Evolutionary conservation across 2,888 invertebrate species (phyloP), one percentile per base, ranked within the genome.

Genomic region (Resseliella maxima): DNA sequence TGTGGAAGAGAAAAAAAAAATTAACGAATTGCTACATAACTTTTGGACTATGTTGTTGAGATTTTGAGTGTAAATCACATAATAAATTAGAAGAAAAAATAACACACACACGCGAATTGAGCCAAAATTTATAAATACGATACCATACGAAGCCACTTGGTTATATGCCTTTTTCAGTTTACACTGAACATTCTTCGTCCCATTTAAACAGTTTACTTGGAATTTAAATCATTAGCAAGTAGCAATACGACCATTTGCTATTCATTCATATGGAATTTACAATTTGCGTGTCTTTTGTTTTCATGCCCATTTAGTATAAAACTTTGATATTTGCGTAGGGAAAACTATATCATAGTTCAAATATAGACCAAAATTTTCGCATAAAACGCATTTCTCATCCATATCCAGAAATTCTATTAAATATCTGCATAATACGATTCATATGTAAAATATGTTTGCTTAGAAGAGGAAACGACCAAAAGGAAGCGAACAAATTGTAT

Each of bases 161-260:
- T 21, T 50, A 8, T 15, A 12, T 15, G 2, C 2, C 50, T 50
- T 15, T 50, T 15, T 15, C 50, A 15, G 12, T 50, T 6, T 50
- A 15, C 18, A 18, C 72, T 72, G 59, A n/a, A 72, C 8, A 50
- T 50, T 50, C 18, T 8, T 31, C 18, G 6, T 50, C 10, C 50
- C 12, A 72, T 72, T 72, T 72, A 72, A 72, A 72, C 31, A 72
- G 72, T 72, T 72, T 72, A 72, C 31, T 72, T 72, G 31, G 31
- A 72, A 72, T 72, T 72, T 72, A 72, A 31, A 72, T 72, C 72
- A 72, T 72, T 72, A 31, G 27, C 15, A 59, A 59, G 24, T 59
- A 24, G 59, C 59, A 59, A 59, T 59, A 59, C 59, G 59, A 72
- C 72, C 72, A 72, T 72, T 72, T 72, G 27, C 72, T 35, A 72